Percentiles rank a stretch among this genome's conserved stretches.
phyloP scores from a whole-genome alignment of 2,113 vertebrate genomes.

The western clawed frog (Xenopus tropicalis) region DNA sequence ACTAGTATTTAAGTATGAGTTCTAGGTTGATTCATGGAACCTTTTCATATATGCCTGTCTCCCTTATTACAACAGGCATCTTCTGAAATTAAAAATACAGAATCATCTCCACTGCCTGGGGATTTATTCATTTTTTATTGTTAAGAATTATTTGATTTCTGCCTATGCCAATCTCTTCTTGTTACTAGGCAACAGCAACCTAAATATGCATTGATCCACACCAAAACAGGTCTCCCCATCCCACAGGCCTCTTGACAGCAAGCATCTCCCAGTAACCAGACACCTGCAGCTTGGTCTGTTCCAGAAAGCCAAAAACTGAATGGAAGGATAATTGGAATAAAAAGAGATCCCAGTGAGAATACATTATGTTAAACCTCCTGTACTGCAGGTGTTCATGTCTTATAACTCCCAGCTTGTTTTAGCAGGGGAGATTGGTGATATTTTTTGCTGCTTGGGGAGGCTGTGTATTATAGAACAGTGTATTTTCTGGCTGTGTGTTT shows the following conservation, averaged over 20 bases:
- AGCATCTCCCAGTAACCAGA: slow-evolving; percentile 1
- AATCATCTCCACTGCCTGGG: not conserved
- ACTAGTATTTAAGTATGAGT: no score
- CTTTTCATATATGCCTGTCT: no score
- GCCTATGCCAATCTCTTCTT: not conserved
- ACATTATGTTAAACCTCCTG: not conserved
- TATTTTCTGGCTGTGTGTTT: no score
- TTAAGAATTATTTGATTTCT: slow-evolving; percentile 8
- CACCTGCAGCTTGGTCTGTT: slow-evolving; percentile 16
- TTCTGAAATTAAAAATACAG: not conserved
- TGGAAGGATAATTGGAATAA: not conserved
- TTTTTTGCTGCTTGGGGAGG: no score
- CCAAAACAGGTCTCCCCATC: not conserved
- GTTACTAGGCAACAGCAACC: not conserved
- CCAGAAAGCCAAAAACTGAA: not conserved
- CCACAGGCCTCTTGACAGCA: not conserved
- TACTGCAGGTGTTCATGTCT: not conserved
- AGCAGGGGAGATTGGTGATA: no score
- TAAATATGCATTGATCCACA: not conserved
- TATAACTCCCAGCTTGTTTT: no score
- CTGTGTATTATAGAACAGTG: no score
- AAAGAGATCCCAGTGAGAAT: not conserved
- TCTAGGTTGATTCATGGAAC: no score
- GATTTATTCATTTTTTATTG: no score
- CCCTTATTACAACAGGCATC: not conserved